Conservation (phyloP, 2,888 invertebrate species). For the Plutella xylostella region DNA sequence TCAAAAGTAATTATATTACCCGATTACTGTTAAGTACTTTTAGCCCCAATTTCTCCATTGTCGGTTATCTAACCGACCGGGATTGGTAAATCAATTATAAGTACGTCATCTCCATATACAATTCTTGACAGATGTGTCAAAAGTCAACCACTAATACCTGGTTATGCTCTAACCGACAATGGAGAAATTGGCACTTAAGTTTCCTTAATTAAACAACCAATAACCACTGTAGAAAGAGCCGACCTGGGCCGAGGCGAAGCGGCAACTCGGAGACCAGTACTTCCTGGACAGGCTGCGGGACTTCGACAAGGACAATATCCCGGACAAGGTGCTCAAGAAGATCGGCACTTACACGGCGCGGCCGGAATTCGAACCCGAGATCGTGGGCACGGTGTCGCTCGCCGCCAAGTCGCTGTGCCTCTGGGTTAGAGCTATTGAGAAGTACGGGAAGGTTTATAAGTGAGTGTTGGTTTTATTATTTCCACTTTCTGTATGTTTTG, state of each 20-base stretch:
- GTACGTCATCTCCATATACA: not conserved
- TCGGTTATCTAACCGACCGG: too few species aligned
- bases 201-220: not conserved
- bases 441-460: constrained; percentile 90
- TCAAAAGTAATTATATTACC: too few species aligned
- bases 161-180: too few species aligned
- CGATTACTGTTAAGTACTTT: too few species aligned
- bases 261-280: constrained; percentile 84
- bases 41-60: too few species aligned
- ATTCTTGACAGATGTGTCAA: too few species aligned
- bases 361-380: constrained; percentile 88
- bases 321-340: constrained; percentile 80
- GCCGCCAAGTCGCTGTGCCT: constrained; percentile 91
- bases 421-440: constrained; percentile 93
- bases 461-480: constrained; percentile 44
- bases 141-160: too few species aligned
- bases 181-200: too few species aligned
- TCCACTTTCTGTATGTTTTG: too few species aligned
- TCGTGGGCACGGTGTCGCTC: constrained; percentile 84
- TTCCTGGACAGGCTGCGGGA: constrained; percentile 83
- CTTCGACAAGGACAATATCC: constrained; percentile 90
- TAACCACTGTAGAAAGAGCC: constrained; percentile 71
- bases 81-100: not conserved
- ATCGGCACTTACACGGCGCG: constrained; percentile 83
- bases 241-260: constrained; percentile 89